Evolutionary conservation across 2,888 invertebrate genomes (phyloP).

Genomic region (Eubasilissa splendida): DNA sequence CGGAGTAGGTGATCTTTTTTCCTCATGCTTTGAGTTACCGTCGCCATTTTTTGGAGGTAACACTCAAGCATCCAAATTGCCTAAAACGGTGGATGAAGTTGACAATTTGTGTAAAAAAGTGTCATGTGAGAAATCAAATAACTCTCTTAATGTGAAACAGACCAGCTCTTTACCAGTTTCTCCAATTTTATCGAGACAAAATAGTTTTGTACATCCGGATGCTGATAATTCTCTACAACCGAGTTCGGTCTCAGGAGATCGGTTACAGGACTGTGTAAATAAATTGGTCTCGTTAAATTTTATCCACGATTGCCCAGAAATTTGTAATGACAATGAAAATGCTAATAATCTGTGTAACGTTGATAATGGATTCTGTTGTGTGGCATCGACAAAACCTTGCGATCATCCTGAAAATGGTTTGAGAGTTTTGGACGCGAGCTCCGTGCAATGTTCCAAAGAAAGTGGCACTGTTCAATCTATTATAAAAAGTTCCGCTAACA

Average conservation of each 20-base stretch:
- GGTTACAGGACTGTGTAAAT: slow-evolving; percentile 51
- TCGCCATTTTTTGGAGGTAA: slow-evolving; percentile 73
- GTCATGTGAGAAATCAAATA: slow-evolving; percentile 70
- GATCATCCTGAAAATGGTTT: slow-evolving; percentile 1
- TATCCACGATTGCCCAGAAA: neutral
- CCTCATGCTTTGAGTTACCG: slow-evolving; percentile 84
- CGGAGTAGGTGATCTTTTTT: slow-evolving; percentile 76
- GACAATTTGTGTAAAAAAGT: slow-evolving; percentile 59
- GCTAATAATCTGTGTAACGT: neutral
- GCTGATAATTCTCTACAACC: slow-evolving; percentile 35
- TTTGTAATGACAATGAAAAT: neutral
- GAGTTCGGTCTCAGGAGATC: neutral
- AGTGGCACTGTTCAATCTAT: slow-evolving; percentile 18
- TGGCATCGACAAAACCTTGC: neutral
- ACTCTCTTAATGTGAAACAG: slow-evolving; percentile 66
- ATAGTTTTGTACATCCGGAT: slow-evolving; percentile 49
- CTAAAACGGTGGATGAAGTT: slow-evolving; percentile 59
- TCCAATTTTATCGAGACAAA: slow-evolving; percentile 62
- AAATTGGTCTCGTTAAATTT: slow-evolving; percentile 49
- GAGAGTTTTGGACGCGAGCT: neutral
- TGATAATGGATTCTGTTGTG: neutral
- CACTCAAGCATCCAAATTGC: slow-evolving; percentile 46
- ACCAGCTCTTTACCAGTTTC: slow-evolving; percentile 67
- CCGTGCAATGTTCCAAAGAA: slow-evolving; percentile 18
- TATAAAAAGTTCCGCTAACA: slow-evolving; percentile 61